phyloP scores from a whole-genome alignment of 2,113 vertebrate genomes.

The Seriola quinqueradiata region DNA sequence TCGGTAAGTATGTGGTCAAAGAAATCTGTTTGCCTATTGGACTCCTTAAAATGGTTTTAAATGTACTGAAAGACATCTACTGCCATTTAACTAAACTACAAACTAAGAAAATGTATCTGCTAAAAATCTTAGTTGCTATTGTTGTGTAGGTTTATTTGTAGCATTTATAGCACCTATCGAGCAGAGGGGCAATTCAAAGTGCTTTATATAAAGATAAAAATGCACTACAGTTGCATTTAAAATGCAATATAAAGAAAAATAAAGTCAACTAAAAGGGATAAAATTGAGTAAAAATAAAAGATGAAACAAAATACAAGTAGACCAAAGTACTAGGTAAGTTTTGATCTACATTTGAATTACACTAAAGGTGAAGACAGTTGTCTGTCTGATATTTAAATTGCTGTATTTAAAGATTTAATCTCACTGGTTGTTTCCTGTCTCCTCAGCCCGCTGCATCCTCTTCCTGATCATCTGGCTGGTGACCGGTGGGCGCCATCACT shows the following conservation, averaged over 20 bases:
- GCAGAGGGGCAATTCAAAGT: too few species aligned
- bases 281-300: too few species aligned
- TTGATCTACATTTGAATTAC: too few species aligned
- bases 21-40: neutral
- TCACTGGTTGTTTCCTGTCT: conserved; percentile 3
- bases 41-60: neutral
- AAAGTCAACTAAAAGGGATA: too few species aligned
- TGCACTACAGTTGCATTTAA: too few species aligned
- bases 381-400: neutral
- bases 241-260: too few species aligned
- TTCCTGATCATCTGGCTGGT: conserved; percentile 99
- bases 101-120: too few species aligned
- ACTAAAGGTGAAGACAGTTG: neutral
- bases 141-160: too few species aligned
- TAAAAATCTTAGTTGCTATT: too few species aligned
- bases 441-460: conserved; percentile 95
- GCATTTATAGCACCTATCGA: too few species aligned
- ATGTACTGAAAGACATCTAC: neutral
- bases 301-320: neutral
- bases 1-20: conserved; percentile 88
- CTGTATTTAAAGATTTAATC: neutral
- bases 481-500: conserved; percentile 97
- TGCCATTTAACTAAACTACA: neutral
- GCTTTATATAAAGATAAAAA: too few species aligned
- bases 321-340: neutral